phyloP scores from a whole-genome alignment of 1,140 invertebrate species.

The Megalopta genalis region DNA sequence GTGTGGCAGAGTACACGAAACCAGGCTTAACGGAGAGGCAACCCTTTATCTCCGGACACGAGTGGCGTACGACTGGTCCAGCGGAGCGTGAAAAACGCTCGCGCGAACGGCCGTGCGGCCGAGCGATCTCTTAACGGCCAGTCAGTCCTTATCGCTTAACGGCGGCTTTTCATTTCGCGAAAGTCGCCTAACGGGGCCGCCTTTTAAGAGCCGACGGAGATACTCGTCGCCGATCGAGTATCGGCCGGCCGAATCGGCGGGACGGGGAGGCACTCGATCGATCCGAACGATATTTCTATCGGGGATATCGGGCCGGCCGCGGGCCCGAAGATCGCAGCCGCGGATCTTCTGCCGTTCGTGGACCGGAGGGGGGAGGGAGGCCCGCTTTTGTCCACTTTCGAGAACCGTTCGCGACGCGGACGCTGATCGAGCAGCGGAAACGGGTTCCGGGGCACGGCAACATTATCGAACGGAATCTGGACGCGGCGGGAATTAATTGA shows the following conservation, averaged over 20 bases:
- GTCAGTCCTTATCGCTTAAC: slow-evolving; percentile 55
- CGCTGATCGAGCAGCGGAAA: neutral
- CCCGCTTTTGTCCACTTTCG: neutral
- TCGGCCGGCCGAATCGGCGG: slow-evolving; percentile 22
- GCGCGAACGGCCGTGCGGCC: slow-evolving; percentile 29
- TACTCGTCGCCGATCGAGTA: slow-evolving; percentile 35
- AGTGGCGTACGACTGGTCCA: slow-evolving; percentile 43
- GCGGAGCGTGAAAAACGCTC: slow-evolving; percentile 58
- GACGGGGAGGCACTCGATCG: slow-evolving; percentile 5
- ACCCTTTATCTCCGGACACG: slow-evolving; percentile 55
- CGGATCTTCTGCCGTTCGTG: neutral
- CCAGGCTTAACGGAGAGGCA: slow-evolving; percentile 51
- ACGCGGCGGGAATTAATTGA: neutral
- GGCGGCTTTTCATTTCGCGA: slow-evolving; percentile 60
- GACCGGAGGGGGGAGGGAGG: too few species aligned
- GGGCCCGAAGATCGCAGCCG: neutral
- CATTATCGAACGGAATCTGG: neutral
- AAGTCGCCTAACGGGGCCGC: slow-evolving; percentile 45
- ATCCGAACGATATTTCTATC: slow-evolving; percentile 23
- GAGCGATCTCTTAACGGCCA: slow-evolving; percentile 54
- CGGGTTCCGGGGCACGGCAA: neutral
- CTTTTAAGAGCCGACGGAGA: slow-evolving; percentile 26
- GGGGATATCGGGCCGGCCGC: neutral
- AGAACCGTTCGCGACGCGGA: neutral
- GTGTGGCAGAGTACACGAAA: slow-evolving; percentile 51